A percentile compares a stretch with the other conserved stretches of the same genome.
Evolutionary conservation across 2,113 vertebrate genomes (phyloP).

Genomic region (Rhynchomys soricoides): DNA sequence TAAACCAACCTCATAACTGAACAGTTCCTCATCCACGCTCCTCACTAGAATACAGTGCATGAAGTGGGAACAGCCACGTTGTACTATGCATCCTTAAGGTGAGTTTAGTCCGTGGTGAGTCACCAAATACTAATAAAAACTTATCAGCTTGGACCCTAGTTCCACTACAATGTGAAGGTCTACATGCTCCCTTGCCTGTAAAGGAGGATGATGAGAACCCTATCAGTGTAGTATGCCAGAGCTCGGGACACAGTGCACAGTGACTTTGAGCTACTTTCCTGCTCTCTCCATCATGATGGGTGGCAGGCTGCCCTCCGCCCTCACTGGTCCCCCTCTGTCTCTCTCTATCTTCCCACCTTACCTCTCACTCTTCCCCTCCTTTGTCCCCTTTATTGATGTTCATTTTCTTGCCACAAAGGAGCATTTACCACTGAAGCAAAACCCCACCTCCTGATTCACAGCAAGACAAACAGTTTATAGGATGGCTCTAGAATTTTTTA

Average conservation of each 20-base stretch:
- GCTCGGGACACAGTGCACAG: background rate
- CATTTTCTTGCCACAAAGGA: slow-evolving; percentile 16
- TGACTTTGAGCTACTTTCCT: background rate
- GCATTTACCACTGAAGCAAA: slow-evolving; percentile 20
- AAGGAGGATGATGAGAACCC: background rate
- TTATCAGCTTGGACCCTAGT: background rate
- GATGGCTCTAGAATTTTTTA: background rate
- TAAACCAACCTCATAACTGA: no score
- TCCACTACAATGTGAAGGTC: background rate
- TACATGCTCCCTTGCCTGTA: background rate
- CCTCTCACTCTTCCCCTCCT: background rate
- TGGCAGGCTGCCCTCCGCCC: background rate
- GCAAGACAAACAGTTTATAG: background rate
- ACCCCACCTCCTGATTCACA: slow-evolving; percentile 17
- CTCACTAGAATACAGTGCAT: no score
- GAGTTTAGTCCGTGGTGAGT: background rate
- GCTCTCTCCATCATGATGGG: background rate
- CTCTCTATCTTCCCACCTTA: background rate
- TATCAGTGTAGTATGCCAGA: background rate
- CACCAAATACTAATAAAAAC: background rate
- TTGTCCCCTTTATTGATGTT: background rate
- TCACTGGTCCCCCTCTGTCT: background rate
- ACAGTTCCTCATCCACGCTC: background rate
- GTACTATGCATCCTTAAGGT: background rate
- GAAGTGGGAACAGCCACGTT: background rate